These are phyloP conservation scores for Orbicella faveolata DNA, from an alignment of 64 coral and sea anemone genomes.

Conservation along the genomic window DNA sequence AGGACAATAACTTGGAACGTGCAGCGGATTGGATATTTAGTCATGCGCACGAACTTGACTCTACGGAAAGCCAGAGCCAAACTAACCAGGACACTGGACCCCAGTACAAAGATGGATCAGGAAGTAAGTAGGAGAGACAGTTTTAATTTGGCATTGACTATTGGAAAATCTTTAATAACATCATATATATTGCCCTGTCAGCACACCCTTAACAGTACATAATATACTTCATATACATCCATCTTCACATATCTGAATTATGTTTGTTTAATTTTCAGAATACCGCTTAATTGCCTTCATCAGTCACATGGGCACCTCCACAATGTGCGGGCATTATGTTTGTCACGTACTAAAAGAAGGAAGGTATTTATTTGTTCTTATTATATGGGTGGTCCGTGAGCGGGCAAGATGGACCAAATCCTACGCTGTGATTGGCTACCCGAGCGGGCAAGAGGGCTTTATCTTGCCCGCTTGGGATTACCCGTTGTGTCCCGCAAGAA, in stretches of 20 bases:
- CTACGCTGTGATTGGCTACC: no score
- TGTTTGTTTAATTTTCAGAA: slow-evolving; percentile 16
- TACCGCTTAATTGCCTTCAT: slow-evolving; percentile 91
- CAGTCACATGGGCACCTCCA: slow-evolving; percentile 99
- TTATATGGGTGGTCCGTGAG: neutral
- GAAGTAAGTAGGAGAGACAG: slow-evolving; percentile 57
- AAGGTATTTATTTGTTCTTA: slow-evolving; percentile 48
- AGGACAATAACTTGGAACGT: slow-evolving; percentile 97
- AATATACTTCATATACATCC: no score
- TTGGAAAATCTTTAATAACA: no score
- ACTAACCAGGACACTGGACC: slow-evolving; percentile 66
- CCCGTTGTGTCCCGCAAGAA: no score
- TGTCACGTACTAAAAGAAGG: slow-evolving; percentile 97
- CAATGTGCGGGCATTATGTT: slow-evolving; percentile 95
- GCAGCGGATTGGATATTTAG: slow-evolving; percentile 99
- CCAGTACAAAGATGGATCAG: slow-evolving; percentile 83
- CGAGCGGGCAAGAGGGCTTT: no score
- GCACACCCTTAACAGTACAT: no score
- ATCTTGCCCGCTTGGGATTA: no score
- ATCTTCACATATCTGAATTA: no score
- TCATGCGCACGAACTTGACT: slow-evolving; percentile 88
- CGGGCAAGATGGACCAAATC: no score
- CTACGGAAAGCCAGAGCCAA: slow-evolving; percentile 61
- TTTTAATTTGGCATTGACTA: neutral
- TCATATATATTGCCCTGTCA: no score